Conservation (phyloP, 30 jellyfish, hydroid and myxozoan species). For the Turritopsis rubra region DNA sequence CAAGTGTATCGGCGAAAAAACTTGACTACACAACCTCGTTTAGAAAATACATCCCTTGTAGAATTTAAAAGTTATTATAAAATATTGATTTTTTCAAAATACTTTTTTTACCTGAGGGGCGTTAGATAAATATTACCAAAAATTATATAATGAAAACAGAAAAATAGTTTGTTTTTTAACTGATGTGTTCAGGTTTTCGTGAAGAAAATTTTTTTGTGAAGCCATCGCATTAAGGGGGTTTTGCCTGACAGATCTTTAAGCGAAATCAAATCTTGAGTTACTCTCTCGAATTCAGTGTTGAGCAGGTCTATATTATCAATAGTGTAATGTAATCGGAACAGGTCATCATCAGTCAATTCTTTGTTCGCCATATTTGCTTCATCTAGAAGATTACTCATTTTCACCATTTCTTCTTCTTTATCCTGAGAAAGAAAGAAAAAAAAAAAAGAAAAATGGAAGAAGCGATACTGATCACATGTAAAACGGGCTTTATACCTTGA, state of each 20-base stretch:
- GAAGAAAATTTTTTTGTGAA: not conserved
- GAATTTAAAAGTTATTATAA: too few species aligned
- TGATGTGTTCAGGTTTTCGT: not conserved
- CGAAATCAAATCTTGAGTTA: not conserved
- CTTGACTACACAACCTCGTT: not conserved
- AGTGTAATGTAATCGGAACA: not conserved
- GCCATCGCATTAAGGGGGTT: not conserved
- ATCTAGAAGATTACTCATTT: not conserved
- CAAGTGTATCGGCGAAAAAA: too few species aligned
- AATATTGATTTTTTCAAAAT: not conserved
- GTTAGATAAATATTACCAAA: not conserved
- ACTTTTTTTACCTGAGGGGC: not conserved
- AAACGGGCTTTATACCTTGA: not conserved
- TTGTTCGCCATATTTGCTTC: not conserved
- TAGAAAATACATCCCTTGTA: not conserved
- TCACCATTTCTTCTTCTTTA: not conserved
- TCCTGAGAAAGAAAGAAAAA: not conserved
- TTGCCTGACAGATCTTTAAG: not conserved
- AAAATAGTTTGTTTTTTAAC: too few species aligned
- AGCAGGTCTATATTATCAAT: not conserved
- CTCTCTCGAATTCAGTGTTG: not conserved
- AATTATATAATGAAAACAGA: too few species aligned
- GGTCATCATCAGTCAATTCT: not conserved
- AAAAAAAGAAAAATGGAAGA: not conserved
- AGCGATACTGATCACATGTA: not conserved